Base-by-base conservation (phyloP, 2,888 invertebrate genomes). In the Lasioglossum morio region DNA sequence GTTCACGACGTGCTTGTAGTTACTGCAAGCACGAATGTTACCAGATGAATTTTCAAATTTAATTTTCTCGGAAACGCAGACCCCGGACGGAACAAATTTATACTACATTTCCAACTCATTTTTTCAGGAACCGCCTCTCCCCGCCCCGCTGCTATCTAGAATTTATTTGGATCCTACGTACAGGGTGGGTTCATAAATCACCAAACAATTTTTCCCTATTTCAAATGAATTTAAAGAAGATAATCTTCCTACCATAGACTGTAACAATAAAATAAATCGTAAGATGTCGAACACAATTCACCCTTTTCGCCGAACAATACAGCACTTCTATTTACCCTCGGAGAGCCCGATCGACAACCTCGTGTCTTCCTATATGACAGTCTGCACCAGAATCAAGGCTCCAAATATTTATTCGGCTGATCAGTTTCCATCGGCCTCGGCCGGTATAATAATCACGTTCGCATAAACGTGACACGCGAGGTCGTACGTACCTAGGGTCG, bases 341-440 rank as follows among this genome's bases (percentile, higher is more conserved):
- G 16, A 7, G 7, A 14, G 2, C 14, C 4, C 30, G 14, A 63
- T 30, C 63, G 63, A 30, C 63, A 30, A 63, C 16, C 63, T 14
- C 34, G 34, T 37, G 66, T 37, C 66, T 37, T 69, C 34, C 37
- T 34, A 19, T 19, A 23, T 12, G 37, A 23, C 69, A 34, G 69
- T 37, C 37, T 23, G 37, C 69, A 4, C 69, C 19, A 4, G 69
- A 66, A 34, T 40, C n/a, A 37, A 37, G 23, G 69, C n/a, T 69
- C 69, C 69, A 69, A 69, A 80, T 76, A 80, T 80, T 80, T 69
- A 69, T 66, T 37, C 34, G 74, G 48, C 3, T 37, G 74, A 48
- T 23, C 63, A 7, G 40, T 37, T 75, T 69, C 34, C 16, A n/a
- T 43, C 66, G 30, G 46, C 30, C 66, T 27, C 53, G 40, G 27